A percentile compares a stretch with the other conserved stretches of the same genome.
These are phyloP conservation scores for Gymnothorax reevesii DNA, from an alignment of 2,797 vertebrate genomes.

Conservation along the genomic window DNA sequence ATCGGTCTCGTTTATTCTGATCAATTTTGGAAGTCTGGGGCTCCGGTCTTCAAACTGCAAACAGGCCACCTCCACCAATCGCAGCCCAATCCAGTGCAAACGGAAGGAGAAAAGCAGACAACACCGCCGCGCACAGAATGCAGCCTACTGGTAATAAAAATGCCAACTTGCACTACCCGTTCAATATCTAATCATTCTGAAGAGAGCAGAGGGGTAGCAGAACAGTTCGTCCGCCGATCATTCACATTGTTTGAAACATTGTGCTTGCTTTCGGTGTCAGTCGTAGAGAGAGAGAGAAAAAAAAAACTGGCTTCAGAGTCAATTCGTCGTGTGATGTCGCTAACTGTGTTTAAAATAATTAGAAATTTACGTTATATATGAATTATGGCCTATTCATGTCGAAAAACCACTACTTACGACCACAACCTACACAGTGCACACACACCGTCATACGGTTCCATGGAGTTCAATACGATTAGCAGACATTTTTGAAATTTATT, in stretches of 20 bases:
- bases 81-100: not conserved
- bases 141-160: not conserved
- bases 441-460: not conserved
- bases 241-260: not conserved
- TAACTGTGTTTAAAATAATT: not conserved
- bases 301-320: not conserved
- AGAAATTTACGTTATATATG: not conserved
- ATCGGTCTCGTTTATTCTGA: no score
- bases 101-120: not conserved
- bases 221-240: not conserved
- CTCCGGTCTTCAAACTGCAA: not conserved
- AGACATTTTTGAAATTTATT: not conserved
- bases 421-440: not conserved
- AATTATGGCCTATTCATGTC: not conserved
- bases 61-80: not conserved
- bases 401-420: not conserved
- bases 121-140: no score
- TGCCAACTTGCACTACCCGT: not conserved
- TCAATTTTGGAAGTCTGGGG: not conserved
- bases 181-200: not conserved
- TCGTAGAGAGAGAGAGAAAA: not conserved
- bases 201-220: not conserved
- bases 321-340: not conserved
- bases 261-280: not conserved
- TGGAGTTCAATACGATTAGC: not conserved